Evolutionary conservation across 2,888 invertebrate genomes (phyloP).

Genomic region (Idaea biselata): DNA sequence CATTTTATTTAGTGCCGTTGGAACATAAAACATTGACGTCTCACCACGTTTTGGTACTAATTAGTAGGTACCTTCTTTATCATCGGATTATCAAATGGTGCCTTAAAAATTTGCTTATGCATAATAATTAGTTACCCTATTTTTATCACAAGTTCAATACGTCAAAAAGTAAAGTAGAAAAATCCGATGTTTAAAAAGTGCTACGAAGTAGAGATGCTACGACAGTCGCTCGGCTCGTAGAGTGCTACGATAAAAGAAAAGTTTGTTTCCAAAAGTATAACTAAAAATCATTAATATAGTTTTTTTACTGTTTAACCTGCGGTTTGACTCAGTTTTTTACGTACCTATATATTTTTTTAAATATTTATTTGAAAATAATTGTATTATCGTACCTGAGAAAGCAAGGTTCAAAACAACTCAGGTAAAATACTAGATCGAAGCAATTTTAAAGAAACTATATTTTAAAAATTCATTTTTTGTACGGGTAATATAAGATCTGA

Average conservation of each 20-base stretch:
- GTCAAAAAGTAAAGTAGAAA: not conserved
- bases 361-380: too few relatives aligned
- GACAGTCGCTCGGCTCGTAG: not conserved
- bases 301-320: too few relatives aligned
- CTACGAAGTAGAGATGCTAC: not conserved
- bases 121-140: not conserved
- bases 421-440: not conserved
- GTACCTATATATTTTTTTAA: too few relatives aligned
- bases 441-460: not conserved
- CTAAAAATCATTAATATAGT: not conserved
- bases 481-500: slow-evolving; percentile 43
- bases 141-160: too few relatives aligned
- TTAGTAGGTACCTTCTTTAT: not conserved
- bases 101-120: not conserved
- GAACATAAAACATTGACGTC: not conserved
- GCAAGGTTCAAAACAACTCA: too few relatives aligned
- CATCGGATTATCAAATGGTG: not conserved
- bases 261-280: not conserved
- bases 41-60: not conserved
- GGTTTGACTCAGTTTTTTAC: too few relatives aligned
- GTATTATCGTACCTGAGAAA: too few relatives aligned
- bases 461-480: not conserved
- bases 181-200: not conserved
- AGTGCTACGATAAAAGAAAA: not conserved
- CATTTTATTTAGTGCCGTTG: slow-evolving; percentile 28